These are phyloP conservation scores for Lutraria lutraria DNA, from an alignment of 2,888 invertebrate genomes.

Conservation along the genomic window DNA sequence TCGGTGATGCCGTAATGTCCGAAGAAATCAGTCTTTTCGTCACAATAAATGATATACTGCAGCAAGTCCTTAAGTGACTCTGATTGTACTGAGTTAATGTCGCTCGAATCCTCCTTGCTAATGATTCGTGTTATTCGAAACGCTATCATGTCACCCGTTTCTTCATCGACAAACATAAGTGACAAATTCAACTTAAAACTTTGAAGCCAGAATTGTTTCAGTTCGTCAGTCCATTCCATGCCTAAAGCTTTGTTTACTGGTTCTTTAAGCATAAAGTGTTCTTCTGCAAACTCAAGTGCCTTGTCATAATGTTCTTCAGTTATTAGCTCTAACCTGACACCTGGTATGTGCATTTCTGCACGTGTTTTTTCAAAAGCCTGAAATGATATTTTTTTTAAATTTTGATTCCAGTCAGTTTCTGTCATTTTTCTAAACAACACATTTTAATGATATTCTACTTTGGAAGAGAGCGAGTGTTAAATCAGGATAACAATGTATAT, in stretches of 20 bases:
- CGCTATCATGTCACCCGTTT: constrained; percentile 41
- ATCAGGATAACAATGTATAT: no score
- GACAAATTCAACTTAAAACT: constrained; percentile 39
- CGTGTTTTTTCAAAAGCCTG: constrained; percentile 48
- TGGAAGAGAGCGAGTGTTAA: no score
- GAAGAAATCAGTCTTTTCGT: constrained; percentile 43
- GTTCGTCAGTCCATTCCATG: constrained; percentile 33
- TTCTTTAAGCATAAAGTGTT: constrained; percentile 41
- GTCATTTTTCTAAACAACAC: no score
- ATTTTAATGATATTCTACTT: no score
- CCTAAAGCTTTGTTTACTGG: constrained; percentile 37
- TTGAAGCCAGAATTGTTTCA: constrained; percentile 28
- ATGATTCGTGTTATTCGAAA: constrained; percentile 26
- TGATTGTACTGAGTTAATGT: constrained; percentile 10
- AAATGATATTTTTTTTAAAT: not conserved
- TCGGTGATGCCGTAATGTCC: constrained; percentile 29
- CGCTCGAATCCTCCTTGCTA: constrained; percentile 17
- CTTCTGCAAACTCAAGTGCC: constrained; percentile 30
- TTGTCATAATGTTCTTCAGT: constrained; percentile 43
- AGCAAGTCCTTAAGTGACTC: constrained; percentile 27
- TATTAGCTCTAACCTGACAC: constrained; percentile 34
- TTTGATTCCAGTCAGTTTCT: not conserved
- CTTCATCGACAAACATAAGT: constrained; percentile 42
- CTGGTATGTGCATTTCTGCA: not conserved
- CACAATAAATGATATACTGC: constrained; percentile 30